These are phyloP conservation scores for Penaeus monodon DNA, from an alignment of 2,888 invertebrate species.

Conservation along the genomic window DNA sequence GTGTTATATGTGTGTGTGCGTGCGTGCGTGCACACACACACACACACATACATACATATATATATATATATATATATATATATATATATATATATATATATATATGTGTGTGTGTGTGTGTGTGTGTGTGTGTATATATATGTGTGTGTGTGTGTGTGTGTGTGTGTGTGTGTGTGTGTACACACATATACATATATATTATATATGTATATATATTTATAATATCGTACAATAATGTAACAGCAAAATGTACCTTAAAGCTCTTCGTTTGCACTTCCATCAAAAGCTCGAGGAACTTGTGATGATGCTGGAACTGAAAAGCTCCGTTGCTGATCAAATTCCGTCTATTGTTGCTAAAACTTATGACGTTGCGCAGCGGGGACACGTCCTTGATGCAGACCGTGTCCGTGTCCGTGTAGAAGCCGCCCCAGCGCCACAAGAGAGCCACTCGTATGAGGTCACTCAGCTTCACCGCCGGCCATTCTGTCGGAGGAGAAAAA, in stretches of 20 bases:
- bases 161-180: too few relatives aligned
- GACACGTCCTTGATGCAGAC: slow-evolving; percentile 27
- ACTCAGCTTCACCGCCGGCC: slow-evolving; percentile 20
- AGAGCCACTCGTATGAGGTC: slow-evolving; percentile 18
- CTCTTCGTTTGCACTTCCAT: background rate
- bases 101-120: too few relatives aligned
- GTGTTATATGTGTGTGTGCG: too few relatives aligned
- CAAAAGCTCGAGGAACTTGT: background rate
- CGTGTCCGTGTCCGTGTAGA: slow-evolving; percentile 39
- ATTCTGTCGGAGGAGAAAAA: background rate
- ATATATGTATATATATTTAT: too few relatives aligned
- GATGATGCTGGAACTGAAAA: slow-evolving; percentile 16
- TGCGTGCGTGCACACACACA: too few relatives aligned
- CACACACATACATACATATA: too few relatives aligned
- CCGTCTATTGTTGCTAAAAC: background rate
- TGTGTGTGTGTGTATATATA: too few relatives aligned
- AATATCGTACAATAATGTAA: too few relatives aligned
- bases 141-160: fast-evolving
- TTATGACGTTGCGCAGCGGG: slow-evolving; percentile 17
- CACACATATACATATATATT: too few relatives aligned
- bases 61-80: too few relatives aligned
- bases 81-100: too few relatives aligned
- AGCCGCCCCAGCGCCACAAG: slow-evolving; percentile 37
- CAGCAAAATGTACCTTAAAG: background rate
- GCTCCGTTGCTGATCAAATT: background rate